Base-by-base conservation (phyloP, 37 sponge, comb jelly and placozoan species). In the Geodia barretti region DNA sequence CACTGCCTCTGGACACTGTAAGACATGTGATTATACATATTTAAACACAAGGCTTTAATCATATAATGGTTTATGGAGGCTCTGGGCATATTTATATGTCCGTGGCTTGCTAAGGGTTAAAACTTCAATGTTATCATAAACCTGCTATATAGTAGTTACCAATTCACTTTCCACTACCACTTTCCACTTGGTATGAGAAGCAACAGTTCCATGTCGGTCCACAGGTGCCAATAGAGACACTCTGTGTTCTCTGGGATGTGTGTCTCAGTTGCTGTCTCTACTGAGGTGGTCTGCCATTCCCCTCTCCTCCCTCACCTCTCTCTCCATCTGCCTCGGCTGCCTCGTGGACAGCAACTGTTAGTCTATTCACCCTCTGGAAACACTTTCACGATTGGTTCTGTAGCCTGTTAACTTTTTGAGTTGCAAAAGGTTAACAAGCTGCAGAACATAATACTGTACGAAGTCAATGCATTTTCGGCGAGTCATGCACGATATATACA, bases 1-100 rank as follows among this genome's bases (percentile, higher is more conserved):
- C 34, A 41, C 64, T 23, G 41, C 41, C 2, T 62, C 62, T 21
- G 64, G 39, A n/a, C 64, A 77, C 30, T 26, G 77, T 77, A 77
- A 30, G 54, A 26, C 65, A 29, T 29, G 30, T 26, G 20, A 26
- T 64, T 11, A n/a, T n/a, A n/a, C n/a, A n/a, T n/a, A n/a, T n/a
- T n/a, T n/a, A n/a, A n/a, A n/a, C n/a, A n/a, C n/a, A n/a, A n/a
- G n/a, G n/a, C n/a, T n/a, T n/a, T n/a, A n/a, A n/a, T n/a, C n/a
- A n/a, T n/a, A n/a, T n/a, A n/a, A n/a, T n/a, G n/a, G n/a, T n/a
- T n/a, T n/a, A n/a, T n/a, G n/a, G n/a, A n/a, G n/a, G n/a, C n/a
- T n/a, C n/a, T n/a, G n/a, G n/a, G n/a, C n/a, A n/a, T n/a, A n/a
- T n/a, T n/a, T n/a, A n/a, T n/a, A n/a, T n/a, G n/a, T n/a, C n/a